Percentiles rank a stretch among this genome's conserved stretches.
These are phyloP conservation scores for Coelopa frigida DNA, from an alignment of 1,140 invertebrate species.

Conservation along the genomic window DNA sequence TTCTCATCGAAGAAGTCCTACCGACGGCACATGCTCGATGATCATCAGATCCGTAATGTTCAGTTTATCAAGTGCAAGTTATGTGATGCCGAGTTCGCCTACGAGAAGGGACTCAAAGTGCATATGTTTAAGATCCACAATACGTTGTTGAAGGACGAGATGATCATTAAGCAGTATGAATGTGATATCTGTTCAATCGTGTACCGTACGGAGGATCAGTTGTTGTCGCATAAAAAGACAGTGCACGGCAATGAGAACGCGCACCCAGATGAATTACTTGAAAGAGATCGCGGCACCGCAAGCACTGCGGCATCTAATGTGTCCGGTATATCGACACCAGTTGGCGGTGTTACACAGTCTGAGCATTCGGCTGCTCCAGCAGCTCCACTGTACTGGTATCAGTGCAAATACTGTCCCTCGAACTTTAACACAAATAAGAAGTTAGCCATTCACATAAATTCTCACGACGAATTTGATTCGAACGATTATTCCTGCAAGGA, in stretches of 20 bases:
- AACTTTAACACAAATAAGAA: conserved; percentile 44
- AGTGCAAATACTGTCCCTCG: conserved; percentile 43
- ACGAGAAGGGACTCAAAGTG: conserved; percentile 43
- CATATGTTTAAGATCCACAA: conserved; percentile 44
- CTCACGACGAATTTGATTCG: conserved; percentile 42
- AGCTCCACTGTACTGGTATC: conserved; percentile 38
- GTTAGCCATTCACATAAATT: conserved; percentile 43
- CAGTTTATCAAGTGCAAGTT: conserved; percentile 43
- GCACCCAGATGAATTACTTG: conserved; percentile 10
- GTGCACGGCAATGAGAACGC: conserved; percentile 19
- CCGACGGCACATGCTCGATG: conserved; percentile 42
- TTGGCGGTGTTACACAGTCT: conserved; percentile 9
- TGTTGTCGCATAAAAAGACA: conserved; percentile 33
- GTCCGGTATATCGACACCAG: conserved; percentile 9
- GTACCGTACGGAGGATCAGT: conserved; percentile 32
- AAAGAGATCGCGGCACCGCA: background rate
- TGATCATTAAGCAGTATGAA: conserved; percentile 41
- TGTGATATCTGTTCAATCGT: conserved; percentile 43
- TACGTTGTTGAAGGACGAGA: conserved; percentile 33
- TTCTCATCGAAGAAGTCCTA: conserved; percentile 43
- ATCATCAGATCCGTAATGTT: conserved; percentile 42
- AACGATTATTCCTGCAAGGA: conserved; percentile 44
- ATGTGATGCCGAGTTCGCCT: conserved; percentile 41
- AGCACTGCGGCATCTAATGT: background rate
- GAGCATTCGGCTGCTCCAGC: background rate